A percentile compares a stretch with the other conserved stretches of the same genome.
phyloP scores from a whole-genome alignment of 2,797 vertebrate species.

The Myripristis jacobus region DNA sequence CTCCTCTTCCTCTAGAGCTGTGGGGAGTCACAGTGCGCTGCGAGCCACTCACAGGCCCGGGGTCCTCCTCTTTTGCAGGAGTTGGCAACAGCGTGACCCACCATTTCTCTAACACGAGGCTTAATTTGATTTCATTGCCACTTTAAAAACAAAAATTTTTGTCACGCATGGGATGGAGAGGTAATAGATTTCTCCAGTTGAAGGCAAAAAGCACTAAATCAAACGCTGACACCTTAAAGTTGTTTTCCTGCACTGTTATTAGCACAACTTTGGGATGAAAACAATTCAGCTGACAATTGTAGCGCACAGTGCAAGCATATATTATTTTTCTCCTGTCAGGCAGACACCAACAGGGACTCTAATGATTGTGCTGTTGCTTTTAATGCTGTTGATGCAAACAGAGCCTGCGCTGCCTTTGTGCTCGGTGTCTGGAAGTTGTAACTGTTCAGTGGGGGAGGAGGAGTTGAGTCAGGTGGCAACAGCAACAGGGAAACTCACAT shows the following conservation, averaged over 20 bases:
- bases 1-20: conserved; percentile 54
- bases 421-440: background rate
- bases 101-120: background rate
- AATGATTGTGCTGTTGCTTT: background rate
- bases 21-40: conserved; percentile 38
- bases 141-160: conserved; percentile 3
- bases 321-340: conserved; percentile 1
- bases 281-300: conserved; percentile 5
- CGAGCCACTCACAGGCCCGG: conserved; percentile 47
- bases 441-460: conserved; percentile 33
- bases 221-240: background rate
- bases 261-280: background rate
- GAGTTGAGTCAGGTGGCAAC: conserved; percentile 33
- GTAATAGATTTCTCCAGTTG: background rate
- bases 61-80: conserved; percentile 17
- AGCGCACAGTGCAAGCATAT: background rate
- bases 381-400: background rate
- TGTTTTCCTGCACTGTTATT: background rate
- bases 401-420: conserved; percentile 1
- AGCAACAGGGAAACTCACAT: conserved; percentile 43
- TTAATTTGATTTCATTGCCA: conserved; percentile 34
- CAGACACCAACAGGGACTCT: background rate
- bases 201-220: conserved; percentile 4
- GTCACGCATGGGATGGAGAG: background rate
- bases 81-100: background rate